Evolutionary conservation across 2,113 vertebrate species (phyloP), one percentile per base, ranked within the genome.

Genomic region (Prionailurus bengalensis): DNA sequence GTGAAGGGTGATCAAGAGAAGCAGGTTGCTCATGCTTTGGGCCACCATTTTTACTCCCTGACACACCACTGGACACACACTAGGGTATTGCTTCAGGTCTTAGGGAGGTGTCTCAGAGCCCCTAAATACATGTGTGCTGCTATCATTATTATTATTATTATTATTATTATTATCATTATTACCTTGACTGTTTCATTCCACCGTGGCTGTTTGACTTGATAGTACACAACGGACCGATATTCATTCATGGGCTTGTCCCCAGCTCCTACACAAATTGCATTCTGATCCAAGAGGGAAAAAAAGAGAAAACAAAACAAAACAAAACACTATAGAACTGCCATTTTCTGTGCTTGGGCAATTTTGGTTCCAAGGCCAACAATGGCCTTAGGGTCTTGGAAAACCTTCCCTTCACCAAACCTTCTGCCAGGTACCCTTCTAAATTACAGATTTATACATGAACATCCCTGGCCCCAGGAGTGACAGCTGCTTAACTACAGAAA

Each of bases 141-240:
- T 29, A 1, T 55, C 8, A 19, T 7, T 45, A 15, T 55, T 12
- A 19, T 7, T 45, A 15, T 73, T 36, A 36, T 36, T 36, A 36
- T 36, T 65, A 82, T 16, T 68, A n/a, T 74, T 31, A 66, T n/a
- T 27, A 27, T 79, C 42, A 84, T 94, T 27, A 66, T 98, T 98
- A 99, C 99, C 99, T 99, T 99, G 96, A 99, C 98, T 0, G 99
- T 99, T 98, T 99, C 99, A 99, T 99, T 99, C 99, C 99, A 99
- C 0, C 99, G 99, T 0, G 99, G 99, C 97, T 99, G 99, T 87
- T 99, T 99, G 98, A 99, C 98, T 98, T 99, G 99, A 81, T 99
- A 99, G 98, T 99, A 99, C 61, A 99, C 99, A 10, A 99, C 99
- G 0, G 99, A 99, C 97, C 98, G 99, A 94, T 99, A 99, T 93